Evolutionary conservation across 1,140 invertebrate genomes (phyloP).

Genomic region (Drosophila bocki): DNA sequence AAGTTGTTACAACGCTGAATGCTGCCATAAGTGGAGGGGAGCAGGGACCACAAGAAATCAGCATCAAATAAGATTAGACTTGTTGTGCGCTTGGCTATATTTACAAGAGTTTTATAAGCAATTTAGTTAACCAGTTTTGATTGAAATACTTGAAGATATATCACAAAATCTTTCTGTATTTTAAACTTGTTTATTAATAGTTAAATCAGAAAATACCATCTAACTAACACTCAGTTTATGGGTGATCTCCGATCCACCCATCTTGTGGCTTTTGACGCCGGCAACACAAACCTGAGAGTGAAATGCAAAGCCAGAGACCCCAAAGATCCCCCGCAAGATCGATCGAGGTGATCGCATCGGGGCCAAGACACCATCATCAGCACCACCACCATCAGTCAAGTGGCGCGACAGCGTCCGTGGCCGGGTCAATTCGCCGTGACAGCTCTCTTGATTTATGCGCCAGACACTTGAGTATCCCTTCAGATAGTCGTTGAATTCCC

Average conservation of each 20-base stretch:
- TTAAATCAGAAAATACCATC: neutral
- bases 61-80: slow-evolving; percentile 5
- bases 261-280: slow-evolving; percentile 69
- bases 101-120: neutral
- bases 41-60: slow-evolving; percentile 5
- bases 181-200: neutral
- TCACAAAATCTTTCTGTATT: neutral
- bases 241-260: slow-evolving; percentile 47
- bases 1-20: slow-evolving; percentile 57
- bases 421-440: slow-evolving; percentile 67
- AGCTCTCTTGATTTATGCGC: slow-evolving; percentile 61
- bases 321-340: slow-evolving; percentile 21
- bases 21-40: neutral
- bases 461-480: slow-evolving; percentile 45
- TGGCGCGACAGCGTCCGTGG: slow-evolving; percentile 61
- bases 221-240: neutral
- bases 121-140: neutral
- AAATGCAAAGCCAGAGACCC: slow-evolving; percentile 34
- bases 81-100: neutral
- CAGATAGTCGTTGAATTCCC: slow-evolving; percentile 46
- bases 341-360: slow-evolving; percentile 28
- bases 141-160: neutral
- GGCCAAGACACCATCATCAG: slow-evolving; percentile 56
- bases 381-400: slow-evolving; percentile 68
- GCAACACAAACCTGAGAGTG: slow-evolving; percentile 33